Evolutionary conservation across 2,888 invertebrate species (phyloP).

Genomic region (Congeria kusceri): DNA sequence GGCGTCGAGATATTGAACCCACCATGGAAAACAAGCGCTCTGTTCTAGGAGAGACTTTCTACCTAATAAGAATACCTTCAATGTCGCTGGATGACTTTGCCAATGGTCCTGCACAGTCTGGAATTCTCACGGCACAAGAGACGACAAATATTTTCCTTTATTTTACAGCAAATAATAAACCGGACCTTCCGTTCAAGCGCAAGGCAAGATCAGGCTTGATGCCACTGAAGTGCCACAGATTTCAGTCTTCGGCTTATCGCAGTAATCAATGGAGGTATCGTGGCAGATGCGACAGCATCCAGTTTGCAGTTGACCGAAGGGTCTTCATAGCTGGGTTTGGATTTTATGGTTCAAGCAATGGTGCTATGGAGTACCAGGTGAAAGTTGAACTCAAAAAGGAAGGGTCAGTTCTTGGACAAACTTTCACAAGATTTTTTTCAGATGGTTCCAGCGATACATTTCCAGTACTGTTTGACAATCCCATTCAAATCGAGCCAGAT

Average conservation of each 20-base stretch:
- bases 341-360: conserved; percentile 97
- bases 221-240: conserved; percentile 97
- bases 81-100: conserved; percentile 98
- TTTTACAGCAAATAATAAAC: conserved; percentile 96
- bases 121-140: conserved; percentile 95
- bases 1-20: conserved; percentile 92
- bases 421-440: conserved; percentile 96
- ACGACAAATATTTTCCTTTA: conserved; percentile 97
- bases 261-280: conserved; percentile 99
- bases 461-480: conserved; percentile 93
- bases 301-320: conserved; percentile 97
- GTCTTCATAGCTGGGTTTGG: conserved; percentile 98
- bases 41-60: conserved; percentile 89
- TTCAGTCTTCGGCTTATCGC: conserved; percentile 97
- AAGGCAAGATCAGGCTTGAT: conserved; percentile 94
- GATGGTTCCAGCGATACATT: conserved; percentile 98
- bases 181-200: conserved; percentile 92
- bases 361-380: conserved; percentile 97
- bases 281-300: conserved; percentile 98
- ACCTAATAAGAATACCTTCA: conserved; percentile 95
- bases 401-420: conserved; percentile 94
- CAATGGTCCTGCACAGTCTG: conserved; percentile 96
- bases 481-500: conserved; percentile 95
- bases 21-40: conserved; percentile 90
- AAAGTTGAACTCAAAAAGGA: conserved; percentile 96